Conservation (phyloP, 2,113 vertebrate species). For the Pteronura brasiliensis region DNA sequence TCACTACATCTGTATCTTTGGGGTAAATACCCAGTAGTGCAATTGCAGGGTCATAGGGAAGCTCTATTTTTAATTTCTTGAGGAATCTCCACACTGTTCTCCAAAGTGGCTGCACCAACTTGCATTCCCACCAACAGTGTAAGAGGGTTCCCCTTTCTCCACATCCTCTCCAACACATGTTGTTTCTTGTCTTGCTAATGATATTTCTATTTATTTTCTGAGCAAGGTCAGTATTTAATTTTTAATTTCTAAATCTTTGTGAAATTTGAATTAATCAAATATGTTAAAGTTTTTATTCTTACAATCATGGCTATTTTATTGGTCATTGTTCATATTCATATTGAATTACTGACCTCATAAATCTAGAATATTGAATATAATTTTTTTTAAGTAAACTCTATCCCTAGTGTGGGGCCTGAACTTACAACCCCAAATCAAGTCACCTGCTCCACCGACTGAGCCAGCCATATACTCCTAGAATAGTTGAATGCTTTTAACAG, state of each 20-base stretch:
- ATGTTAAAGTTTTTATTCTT: background rate
- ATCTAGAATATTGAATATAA: background rate
- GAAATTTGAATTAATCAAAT: background rate
- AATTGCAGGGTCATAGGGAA: too few relatives aligned
- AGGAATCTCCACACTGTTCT: too few relatives aligned
- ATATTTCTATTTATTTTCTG: background rate
- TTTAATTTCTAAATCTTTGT: background rate
- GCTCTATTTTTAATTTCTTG: too few relatives aligned
- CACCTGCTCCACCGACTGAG: background rate
- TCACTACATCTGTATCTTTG: too few relatives aligned
- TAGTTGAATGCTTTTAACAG: background rate
- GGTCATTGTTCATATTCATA: background rate
- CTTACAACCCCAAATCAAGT: background rate
- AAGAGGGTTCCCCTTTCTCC: too few relatives aligned
- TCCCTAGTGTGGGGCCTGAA: background rate
- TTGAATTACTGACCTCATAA: background rate
- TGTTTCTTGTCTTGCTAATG: too few relatives aligned
- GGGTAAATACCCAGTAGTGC: too few relatives aligned
- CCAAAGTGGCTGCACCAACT: too few relatives aligned
- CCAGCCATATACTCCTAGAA: background rate
- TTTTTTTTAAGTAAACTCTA: background rate
- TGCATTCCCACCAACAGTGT: too few relatives aligned
- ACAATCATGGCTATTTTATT: background rate
- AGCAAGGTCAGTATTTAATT: background rate
- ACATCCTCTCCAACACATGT: too few relatives aligned